Evolutionary conservation across 2,888 invertebrate genomes (phyloP), one percentile per base, ranked within the genome.

Genomic region (Drosophila birchii): DNA sequence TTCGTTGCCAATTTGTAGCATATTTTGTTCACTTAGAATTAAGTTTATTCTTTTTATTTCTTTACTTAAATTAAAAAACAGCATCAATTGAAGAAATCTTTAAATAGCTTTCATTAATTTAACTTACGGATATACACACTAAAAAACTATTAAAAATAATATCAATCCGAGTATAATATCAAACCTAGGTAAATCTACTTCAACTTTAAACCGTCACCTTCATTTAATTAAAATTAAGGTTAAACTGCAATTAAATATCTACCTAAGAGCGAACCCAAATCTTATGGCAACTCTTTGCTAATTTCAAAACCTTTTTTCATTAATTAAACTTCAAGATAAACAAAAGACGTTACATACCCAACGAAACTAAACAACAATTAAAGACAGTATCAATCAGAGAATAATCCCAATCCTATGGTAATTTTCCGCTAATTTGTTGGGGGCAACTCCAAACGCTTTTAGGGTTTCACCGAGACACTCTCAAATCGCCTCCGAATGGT

Each of bases 351-450:
- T 18, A 11, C 18, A 41, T 41, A 18, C 11, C 43, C 20, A 2
- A 23, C n/a, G 5, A 44, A 44, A 16, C 45, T 45, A 2, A n/a
- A 11, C n/a, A 29, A 47, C 29, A 47, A 32, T 18, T 18, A 47
- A 32, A 32, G 29, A 18, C 29, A 7, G 12, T 47, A 47, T 47
- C 47, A 47, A 47, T 47, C 47, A 47, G 47, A n/a, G 47, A 47
- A 26, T 47, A 49, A 49, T 49, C 49, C 18, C 32, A 18, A 18
- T 18, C 12, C 34, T 51, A 51, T 20, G 51, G 20, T 51, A 34
- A 51, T 51, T 51, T 51, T 20, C 5, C 51, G 36, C 51, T 53
- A 53, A 53, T 53, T 53, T 53, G 34, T 51, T 20, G 20, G 9
- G 9, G 5, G 12, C 12, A 49, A 49, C 49, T 49, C 29, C n/a